phyloP scores from a whole-genome alignment of 2,888 invertebrate species.

The Nephrotoma flavescens region DNA sequence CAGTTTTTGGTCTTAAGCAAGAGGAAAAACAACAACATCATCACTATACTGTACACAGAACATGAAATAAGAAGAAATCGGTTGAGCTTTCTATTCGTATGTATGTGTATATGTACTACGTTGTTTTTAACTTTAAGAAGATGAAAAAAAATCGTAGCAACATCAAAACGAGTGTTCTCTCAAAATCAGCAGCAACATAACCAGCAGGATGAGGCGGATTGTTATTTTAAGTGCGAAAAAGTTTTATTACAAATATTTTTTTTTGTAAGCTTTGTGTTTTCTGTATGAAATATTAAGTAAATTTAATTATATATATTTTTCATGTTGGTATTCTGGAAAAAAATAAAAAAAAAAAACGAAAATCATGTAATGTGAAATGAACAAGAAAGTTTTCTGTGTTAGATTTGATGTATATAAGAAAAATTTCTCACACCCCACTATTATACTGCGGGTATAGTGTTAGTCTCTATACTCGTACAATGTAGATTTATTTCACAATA shows the following conservation, averaged over 20 bases:
- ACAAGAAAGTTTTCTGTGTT: not conserved
- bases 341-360: not conserved
- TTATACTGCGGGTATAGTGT: not conserved
- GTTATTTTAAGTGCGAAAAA: not conserved
- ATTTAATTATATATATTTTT: not conserved
- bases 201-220: not conserved
- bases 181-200: not conserved
- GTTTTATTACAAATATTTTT: not conserved
- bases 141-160: not conserved
- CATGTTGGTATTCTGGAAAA: not conserved
- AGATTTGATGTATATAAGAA: not conserved
- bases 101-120: not conserved
- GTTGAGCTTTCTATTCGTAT: not conserved
- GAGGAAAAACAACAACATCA: not conserved
- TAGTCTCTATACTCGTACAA: not conserved
- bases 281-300: not conserved
- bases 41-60: not conserved
- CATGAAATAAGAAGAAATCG: not conserved
- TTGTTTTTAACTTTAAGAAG: not conserved
- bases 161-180: not conserved
- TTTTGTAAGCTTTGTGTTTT: not conserved
- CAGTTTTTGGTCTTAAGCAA: not conserved
- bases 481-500: not conserved
- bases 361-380: not conserved
- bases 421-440: not conserved